Conservation (phyloP, 2,888 invertebrate genomes). For the Crossocerus cetratus region DNA sequence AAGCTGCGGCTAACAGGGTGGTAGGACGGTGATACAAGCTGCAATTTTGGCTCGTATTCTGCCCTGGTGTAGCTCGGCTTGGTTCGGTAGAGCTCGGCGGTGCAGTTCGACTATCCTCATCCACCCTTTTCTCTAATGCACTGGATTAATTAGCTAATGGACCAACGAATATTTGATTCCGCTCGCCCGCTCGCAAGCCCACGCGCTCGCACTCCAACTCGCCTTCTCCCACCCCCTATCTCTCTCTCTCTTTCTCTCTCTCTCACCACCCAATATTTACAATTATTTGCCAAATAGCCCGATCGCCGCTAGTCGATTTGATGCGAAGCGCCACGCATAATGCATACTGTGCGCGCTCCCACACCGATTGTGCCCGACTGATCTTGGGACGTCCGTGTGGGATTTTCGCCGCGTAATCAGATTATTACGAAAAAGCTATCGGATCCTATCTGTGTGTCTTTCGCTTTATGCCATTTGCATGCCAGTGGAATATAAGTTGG, state of each 20-base stretch:
- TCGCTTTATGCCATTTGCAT: no score
- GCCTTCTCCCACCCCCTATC: no score
- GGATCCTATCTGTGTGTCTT: no score
- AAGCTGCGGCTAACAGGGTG: no score
- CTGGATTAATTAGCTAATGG: conserved; percentile 74
- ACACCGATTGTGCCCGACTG: no score
- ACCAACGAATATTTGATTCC: conserved; percentile 68
- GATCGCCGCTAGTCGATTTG: conserved; percentile 7
- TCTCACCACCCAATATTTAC: conserved; percentile 31
- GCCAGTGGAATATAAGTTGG: no score
- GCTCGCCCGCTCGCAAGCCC: background rate
- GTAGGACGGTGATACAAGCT: background rate
- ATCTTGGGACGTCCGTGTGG: no score
- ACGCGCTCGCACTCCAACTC: no score
- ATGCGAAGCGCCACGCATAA: background rate
- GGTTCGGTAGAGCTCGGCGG: conserved; percentile 1
- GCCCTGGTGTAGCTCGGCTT: background rate
- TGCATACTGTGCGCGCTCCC: background rate
- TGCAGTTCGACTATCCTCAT: conserved; percentile 54
- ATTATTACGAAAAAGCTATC: no score
- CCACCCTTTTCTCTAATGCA: conserved; percentile 65
- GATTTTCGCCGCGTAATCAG: no score
- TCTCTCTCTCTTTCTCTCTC: no score
- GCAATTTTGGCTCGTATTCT: conserved; percentile 26
- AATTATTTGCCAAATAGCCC: conserved; percentile 37